Evolutionary conservation across 2,797 vertebrate species (phyloP).

Genomic region (Tiaroga cobitis): DNA sequence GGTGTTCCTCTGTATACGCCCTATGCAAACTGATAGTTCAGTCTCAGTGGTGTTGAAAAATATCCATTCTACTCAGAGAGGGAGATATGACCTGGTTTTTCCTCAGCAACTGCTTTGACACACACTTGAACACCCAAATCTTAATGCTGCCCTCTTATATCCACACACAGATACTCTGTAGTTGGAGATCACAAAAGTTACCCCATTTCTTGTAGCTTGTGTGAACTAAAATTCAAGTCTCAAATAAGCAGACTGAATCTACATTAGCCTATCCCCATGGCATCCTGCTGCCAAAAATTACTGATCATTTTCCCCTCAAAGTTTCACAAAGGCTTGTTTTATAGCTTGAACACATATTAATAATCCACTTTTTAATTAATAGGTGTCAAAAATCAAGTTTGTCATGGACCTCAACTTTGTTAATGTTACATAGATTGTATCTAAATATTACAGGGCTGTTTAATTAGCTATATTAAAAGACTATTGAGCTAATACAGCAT

Average conservation of each 20-base stretch:
- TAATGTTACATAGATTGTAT: neutral
- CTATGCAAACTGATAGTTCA: conserved; percentile 46
- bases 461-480: conserved; percentile 12
- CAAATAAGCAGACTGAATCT: neutral
- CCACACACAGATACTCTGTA: neutral
- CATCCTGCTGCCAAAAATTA: neutral
- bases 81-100: conserved; percentile 47
- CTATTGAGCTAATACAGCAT: neutral
- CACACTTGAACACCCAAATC: conserved; percentile 21
- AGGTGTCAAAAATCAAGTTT: neutral
- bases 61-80: conserved; percentile 32
- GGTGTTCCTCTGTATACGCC: conserved; percentile 38
- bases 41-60: conserved; percentile 43
- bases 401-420: neutral
- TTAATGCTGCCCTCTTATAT: conserved; percentile 12
- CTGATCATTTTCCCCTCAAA: neutral
- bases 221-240: conserved; percentile 6
- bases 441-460: neutral
- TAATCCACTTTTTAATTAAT: neutral
- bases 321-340: neutral
- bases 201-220: neutral
- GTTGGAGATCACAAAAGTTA: neutral
- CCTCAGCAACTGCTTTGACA: conserved; percentile 37
- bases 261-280: neutral
- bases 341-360: neutral